Percentiles rank a stretch among this genome's conserved stretches.
These are phyloP conservation scores for Cheilosia pagana DNA, from an alignment of 2,888 invertebrate species.

Conservation along the genomic window DNA sequence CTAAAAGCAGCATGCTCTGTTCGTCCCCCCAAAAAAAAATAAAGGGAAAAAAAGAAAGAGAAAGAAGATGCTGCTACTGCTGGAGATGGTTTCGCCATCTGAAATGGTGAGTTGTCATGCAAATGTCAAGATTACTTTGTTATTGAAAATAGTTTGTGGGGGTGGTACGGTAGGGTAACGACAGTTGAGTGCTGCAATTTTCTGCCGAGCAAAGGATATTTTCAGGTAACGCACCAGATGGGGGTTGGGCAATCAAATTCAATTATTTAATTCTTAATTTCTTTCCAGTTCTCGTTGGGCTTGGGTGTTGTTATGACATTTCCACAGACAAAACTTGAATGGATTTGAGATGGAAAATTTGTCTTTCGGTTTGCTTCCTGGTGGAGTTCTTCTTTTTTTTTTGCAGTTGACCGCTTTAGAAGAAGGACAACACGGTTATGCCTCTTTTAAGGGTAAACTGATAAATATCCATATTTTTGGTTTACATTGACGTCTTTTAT, in stretches of 20 bases:
- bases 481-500: slow-evolving; percentile 29
- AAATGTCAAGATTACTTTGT: slow-evolving; percentile 75
- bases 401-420: slow-evolving; percentile 20
- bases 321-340: slow-evolving; percentile 39
- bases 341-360: slow-evolving; percentile 66
- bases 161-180: slow-evolving; percentile 16
- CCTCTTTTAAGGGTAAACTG: slow-evolving; percentile 3
- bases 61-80: slow-evolving; percentile 31
- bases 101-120: slow-evolving; percentile 73
- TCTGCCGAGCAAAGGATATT: slow-evolving; percentile 43
- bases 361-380: slow-evolving; percentile 34
- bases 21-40: not conserved
- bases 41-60: not conserved
- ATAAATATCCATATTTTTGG: slow-evolving; percentile 49
- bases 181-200: slow-evolving; percentile 62
- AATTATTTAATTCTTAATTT: slow-evolving; percentile 75
- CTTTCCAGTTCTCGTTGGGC: slow-evolving; percentile 42
- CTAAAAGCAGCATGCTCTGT: slow-evolving; percentile 50
- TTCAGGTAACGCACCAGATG: slow-evolving; percentile 69
- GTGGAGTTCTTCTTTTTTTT: not conserved
- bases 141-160: slow-evolving; percentile 73
- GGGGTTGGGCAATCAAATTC: slow-evolving; percentile 71
- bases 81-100: slow-evolving; percentile 54
- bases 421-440: not conserved
- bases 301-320: slow-evolving; percentile 59